Percentiles rank a stretch among this genome's conserved stretches.
phyloP scores from a whole-genome alignment of 1,140 invertebrate species.

The Scylla paramamosain region DNA sequence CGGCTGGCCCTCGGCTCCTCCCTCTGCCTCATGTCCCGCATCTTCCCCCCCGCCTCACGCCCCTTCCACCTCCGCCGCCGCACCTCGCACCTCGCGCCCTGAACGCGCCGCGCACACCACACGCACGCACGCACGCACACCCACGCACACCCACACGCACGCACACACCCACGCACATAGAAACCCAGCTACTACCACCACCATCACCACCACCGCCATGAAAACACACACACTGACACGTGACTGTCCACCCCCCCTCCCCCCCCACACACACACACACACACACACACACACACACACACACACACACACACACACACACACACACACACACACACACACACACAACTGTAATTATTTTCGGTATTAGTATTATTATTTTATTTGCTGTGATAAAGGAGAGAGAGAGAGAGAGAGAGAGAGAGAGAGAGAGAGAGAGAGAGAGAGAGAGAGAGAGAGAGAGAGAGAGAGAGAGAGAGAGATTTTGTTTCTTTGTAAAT shows the following conservation, averaged over 20 bases:
- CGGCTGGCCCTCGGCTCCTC: slow-evolving; percentile 75
- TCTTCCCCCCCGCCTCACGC: slow-evolving; percentile 75
- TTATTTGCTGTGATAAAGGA: too few species aligned
- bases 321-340: not conserved
- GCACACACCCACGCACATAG: not conserved
- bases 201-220: too few species aligned
- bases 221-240: not conserved
- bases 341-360: not conserved
- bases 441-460: too few species aligned
- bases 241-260: too few species aligned
- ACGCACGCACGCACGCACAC: not conserved
- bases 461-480: too few species aligned
- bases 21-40: slow-evolving; percentile 73
- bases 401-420: too few species aligned
- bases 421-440: too few species aligned
- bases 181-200: not conserved
- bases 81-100: slow-evolving; percentile 73
- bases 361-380: too few species aligned
- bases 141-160: not conserved
- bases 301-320: too few species aligned
- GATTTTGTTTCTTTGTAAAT: too few species aligned
- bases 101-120: not conserved
- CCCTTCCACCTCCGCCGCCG: slow-evolving; percentile 76
- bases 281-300: too few species aligned
- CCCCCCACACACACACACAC: too few species aligned